Percentiles rank a stretch among this genome's conserved stretches.
phyloP scores from a whole-genome alignment of 2,113 vertebrate species.

The Daphoenositta chrysoptera region DNA sequence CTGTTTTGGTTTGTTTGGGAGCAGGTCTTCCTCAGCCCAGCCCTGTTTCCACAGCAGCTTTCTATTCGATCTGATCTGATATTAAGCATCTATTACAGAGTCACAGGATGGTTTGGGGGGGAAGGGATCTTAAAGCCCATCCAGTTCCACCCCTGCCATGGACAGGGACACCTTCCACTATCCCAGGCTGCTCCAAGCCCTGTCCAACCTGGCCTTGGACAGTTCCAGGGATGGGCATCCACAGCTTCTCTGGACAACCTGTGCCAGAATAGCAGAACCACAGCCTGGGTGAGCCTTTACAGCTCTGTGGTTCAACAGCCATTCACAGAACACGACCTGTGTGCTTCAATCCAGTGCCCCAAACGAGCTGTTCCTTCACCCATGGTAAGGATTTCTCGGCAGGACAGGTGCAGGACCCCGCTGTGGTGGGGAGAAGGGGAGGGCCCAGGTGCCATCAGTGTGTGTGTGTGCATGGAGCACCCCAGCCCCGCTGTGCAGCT shows the following conservation, averaged over 20 bases:
- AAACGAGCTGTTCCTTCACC: background rate
- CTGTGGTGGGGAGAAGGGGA: too few species aligned
- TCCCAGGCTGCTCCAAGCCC: background rate
- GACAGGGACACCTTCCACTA: background rate
- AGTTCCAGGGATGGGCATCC: background rate
- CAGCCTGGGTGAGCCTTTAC: background rate
- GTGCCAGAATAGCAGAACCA: background rate
- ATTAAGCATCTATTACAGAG: background rate
- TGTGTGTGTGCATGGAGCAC: background rate
- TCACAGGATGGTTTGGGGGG: background rate
- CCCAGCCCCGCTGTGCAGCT: background rate
- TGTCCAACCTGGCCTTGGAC: accelerated
- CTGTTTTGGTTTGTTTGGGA: background rate
- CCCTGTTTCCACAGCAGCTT: background rate
- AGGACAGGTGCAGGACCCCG: background rate
- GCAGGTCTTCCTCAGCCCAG: background rate
- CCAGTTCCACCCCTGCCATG: background rate
- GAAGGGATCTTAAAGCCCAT: background rate
- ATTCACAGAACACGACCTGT: background rate
- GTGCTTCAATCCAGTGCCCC: background rate
- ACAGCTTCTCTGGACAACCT: background rate
- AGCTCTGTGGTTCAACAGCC: background rate
- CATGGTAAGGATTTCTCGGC: background rate
- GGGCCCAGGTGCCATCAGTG: background rate
- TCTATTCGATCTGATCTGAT: background rate